These are phyloP conservation scores for Denticeps clupeoides DNA, from an alignment of 2,797 vertebrate genomes.

Conservation along the genomic window DNA sequence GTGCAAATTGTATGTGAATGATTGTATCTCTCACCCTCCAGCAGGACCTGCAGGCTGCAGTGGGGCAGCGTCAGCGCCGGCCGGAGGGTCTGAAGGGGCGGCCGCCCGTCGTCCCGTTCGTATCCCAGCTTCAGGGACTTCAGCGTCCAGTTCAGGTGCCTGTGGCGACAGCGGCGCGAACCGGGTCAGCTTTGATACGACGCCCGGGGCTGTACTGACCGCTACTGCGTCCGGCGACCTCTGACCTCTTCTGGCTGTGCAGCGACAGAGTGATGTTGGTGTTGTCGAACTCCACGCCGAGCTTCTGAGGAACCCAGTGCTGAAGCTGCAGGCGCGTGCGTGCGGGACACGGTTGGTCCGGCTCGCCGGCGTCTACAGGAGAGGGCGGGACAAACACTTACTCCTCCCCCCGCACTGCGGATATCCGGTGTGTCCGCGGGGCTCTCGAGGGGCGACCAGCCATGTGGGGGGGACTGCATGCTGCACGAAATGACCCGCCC, in stretches of 20 bases:
- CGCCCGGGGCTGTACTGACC: too few species aligned
- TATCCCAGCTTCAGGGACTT: slow-evolving; percentile 79
- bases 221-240: too few species aligned
- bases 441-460: too few species aligned
- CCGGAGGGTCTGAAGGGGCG: slow-evolving; percentile 75
- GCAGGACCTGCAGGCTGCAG: slow-evolving; percentile 74
- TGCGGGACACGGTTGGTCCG: slow-evolving; percentile 39
- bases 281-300: slow-evolving; percentile 82
- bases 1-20: neutral
- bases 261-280: slow-evolving; percentile 84
- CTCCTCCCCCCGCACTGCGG: too few species aligned
- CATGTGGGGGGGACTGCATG: too few species aligned
- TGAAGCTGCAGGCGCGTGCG: slow-evolving; percentile 48
- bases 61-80: slow-evolving; percentile 79
- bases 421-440: too few species aligned
- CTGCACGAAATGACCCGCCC: too few species aligned
- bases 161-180: too few species aligned
- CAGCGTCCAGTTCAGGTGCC: slow-evolving; percentile 91
- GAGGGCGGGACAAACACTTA: neutral
- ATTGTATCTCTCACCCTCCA: slow-evolving; percentile 66
- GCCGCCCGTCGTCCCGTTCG: slow-evolving; percentile 70
- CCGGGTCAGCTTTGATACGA: too few species aligned
- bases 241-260: slow-evolving; percentile 93
- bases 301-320: slow-evolving; percentile 64
- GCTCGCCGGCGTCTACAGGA: slow-evolving; percentile 35